Base-by-base conservation (phyloP, 2,113 vertebrate genomes). In the Heterotilapia buettikoferi region DNA sequence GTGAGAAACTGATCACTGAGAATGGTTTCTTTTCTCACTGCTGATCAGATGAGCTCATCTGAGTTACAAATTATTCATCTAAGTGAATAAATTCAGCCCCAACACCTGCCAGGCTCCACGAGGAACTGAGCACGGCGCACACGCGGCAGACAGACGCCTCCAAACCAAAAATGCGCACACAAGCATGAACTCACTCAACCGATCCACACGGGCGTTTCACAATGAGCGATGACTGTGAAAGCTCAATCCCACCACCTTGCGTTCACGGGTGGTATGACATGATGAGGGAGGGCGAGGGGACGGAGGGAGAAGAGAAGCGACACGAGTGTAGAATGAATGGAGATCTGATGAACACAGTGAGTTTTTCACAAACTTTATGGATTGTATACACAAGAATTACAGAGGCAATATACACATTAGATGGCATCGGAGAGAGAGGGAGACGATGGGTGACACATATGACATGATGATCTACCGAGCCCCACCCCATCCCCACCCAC, bases 311-410 rank as follows among this genome's bases (percentile, higher is more conserved):
- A 91, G 8, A 76, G 26, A 88, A 50, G 63, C 1, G 4, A 54
- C n/a, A 24, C 29, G 31, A 90, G 19, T 19, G 76, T 24, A 85
- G 63, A 85, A 24, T 56, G 26, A 84, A 89, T 83, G 21, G n/a
- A 52, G 24, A 31, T 78, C 45, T 33, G 82, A 88, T 91, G 91
- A 91, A 89, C 84, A 90, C 56, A 16, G 31, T 38, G 84, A 86
- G 68, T 90, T 93, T 95, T 79, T 92, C 92, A 95, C 78, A 95
- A 96, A 93, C 88, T 96, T 96, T 96, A 96, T 95, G 92, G 90
- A 86, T 87, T 91, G 93, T 94, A 88, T 92, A 95, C 89, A 96
- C 56, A 91, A 76, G 80, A 93, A 85, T 87, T 91, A 94, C 93
- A 95, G 86, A 92, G 85, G 63, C 82, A 87, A 88, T 85, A 92